Evolutionary conservation across 2,113 vertebrate genomes (phyloP), one percentile per base, ranked within the genome.

Genomic region (Perca flavescens): DNA sequence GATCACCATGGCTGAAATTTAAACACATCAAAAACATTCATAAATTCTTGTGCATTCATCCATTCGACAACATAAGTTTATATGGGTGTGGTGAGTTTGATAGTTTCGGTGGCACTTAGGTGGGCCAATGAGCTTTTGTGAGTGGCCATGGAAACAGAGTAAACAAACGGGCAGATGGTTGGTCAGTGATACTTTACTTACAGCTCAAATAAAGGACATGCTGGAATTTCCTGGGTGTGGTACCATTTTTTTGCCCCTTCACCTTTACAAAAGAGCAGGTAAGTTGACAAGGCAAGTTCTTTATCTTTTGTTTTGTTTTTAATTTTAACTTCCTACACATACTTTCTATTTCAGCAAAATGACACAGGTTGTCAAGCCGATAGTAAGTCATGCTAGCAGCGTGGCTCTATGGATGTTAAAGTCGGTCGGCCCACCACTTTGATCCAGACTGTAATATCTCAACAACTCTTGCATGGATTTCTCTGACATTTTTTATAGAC

Each of bases 151-250:
- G 87, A 61, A 72, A 93, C 87, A 17, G 36, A 57, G 73, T 89
- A 84, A 93, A 94, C 88, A 92, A 57, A 76, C 15, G 19, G 53
- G 80, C 72, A 82, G 67, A 67, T 86, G 64, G 74, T 40, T 88
- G 92, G 91, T 92, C 91, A 92, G 82, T 72, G 31, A 85, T 90
- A 89, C 79, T 86, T 87, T 76, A 90, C 61, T 46, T 1, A 13
- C 7, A 70, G 56, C 60, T 81, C 70, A 86, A 88, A 91, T 83
- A 91, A 86, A 91, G 62, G 43, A 53, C 60, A 50, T 36, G 75
- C 53, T 82, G 86, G 88, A 90, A 90, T 90, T 82, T 86, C 70
- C 67, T 75, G 83, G 92, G 87, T 73, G 89, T 67, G 92, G 88
- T 78, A 19, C 6, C 1, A 46, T 53, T 64, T 79, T 71, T 54